Percentiles rank a stretch among this genome's conserved stretches.
Conservation (phyloP, 2,113 vertebrate species). For the Saccopteryx leptura region DNA sequence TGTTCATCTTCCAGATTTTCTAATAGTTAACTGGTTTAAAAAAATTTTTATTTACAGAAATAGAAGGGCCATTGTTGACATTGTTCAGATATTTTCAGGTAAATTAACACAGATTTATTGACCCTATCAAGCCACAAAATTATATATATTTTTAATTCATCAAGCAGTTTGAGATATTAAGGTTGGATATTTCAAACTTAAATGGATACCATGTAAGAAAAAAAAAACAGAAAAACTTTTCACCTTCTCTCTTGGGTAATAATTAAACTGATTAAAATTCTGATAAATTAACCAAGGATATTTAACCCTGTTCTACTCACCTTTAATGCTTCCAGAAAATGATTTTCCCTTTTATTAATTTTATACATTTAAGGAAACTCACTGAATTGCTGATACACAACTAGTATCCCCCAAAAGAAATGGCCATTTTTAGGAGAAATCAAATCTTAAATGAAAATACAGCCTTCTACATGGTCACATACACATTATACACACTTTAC, state of each 20-base stretch:
- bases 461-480: background rate
- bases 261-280: conserved; percentile 49
- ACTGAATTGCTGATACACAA: background rate
- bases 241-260: conserved; percentile 30
- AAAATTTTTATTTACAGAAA: conserved; percentile 51
- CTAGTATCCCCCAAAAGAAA: background rate
- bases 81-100: background rate
- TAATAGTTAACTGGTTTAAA: conserved; percentile 3
- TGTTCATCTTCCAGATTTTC: conserved; percentile 18
- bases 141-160: background rate
- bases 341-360: background rate
- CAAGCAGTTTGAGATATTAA: conserved; percentile 9
- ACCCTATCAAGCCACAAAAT: background rate
- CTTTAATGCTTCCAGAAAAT: background rate
- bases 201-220: too few relatives aligned
- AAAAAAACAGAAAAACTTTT: background rate
- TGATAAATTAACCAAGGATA: background rate
- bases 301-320: background rate
- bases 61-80: background rate
- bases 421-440: conserved; percentile 5
- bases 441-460: background rate
- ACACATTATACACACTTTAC: background rate
- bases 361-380: background rate
- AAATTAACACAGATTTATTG: background rate
- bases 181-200: background rate